Evolutionary conservation across 2,797 vertebrate species (phyloP), one percentile per base, ranked within the genome.

Genomic region (Alauda arvensis): DNA sequence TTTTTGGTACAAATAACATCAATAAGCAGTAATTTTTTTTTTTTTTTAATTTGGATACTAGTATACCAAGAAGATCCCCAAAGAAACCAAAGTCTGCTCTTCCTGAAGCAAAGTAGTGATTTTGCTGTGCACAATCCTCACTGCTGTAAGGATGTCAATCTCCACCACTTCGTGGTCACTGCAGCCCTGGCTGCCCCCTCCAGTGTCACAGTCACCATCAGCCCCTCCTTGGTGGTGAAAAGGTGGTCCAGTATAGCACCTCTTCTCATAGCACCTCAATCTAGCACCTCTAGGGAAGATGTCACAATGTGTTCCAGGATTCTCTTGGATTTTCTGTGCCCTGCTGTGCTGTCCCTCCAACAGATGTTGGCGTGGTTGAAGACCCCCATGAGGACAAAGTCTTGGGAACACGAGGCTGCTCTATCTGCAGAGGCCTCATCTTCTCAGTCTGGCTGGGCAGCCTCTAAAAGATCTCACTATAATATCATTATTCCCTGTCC

Each of bases 161-260:
- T 48, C 26, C 23, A 25, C 4, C 11, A 4, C 16, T 43, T 25
- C 20, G 17, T n/a, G 28, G 34, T 37, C 40, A 14, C 55, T 61
- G 48, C 26, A 55, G 23, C 13, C 31, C 10, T 0, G 0, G 15
- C 26, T 53, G 18, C 13, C 26, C 13, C 26, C 40, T 34, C 0
- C 0, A 7, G 26, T 48, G 61, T 18, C 55, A n/a, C 4, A 40
- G 28, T 25, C 2, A 0, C 42, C 53, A 48, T 26, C 34, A 48
- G 5, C 21, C 18, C 18, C 31, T 78, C 18, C 60, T 42, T 24
- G 26, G 6, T 42, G 34, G 23, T 60, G 55, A 28, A 59, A 67
- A 48, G 2, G 1, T 12, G 8, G 13, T 66, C 11, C 48, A 43
- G 55, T 31, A 40, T 2, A 31, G 9, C 20, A 61, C 14, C 31